Percentiles rank a stretch among this genome's conserved stretches.
Evolutionary conservation across 2,113 vertebrate genomes (phyloP).

Genomic region (Gymnarchus niloticus): DNA sequence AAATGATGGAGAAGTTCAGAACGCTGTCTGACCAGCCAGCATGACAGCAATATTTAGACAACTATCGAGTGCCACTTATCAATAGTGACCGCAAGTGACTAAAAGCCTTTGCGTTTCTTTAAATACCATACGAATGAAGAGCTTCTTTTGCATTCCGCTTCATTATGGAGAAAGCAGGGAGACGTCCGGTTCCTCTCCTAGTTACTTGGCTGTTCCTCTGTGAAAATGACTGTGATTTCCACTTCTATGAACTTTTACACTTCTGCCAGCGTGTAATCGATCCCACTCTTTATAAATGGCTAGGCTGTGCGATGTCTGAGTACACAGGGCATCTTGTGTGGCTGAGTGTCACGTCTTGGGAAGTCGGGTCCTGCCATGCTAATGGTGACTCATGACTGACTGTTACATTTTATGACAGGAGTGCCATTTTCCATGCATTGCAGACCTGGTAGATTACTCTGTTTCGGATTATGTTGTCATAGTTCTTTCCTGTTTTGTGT

Average conservation of each 20-base stretch:
- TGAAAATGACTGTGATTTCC: slow-evolving; percentile 38
- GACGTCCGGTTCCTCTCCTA: not conserved
- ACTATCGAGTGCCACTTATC: slow-evolving; percentile 51
- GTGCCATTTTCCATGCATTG: not conserved
- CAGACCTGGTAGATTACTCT: not conserved
- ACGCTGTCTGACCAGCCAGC: slow-evolving; percentile 38
- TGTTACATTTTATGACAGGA: not conserved
- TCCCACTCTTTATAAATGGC: not conserved
- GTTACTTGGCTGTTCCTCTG: not conserved
- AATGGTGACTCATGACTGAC: too few relatives aligned
- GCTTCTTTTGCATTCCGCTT: slow-evolving; percentile 34
- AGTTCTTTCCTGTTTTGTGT: not conserved
- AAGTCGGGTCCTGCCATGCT: not conserved
- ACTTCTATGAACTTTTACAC: slow-evolving; percentile 11
- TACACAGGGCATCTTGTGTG: not conserved
- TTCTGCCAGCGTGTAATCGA: not conserved
- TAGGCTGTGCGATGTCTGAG: not conserved
- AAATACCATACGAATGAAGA: slow-evolving; percentile 39
- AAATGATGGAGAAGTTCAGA: not conserved
- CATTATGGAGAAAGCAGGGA: slow-evolving; percentile 28
- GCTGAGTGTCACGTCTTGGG: not conserved
- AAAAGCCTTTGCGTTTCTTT: slow-evolving; percentile 29
- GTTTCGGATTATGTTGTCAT: not conserved
- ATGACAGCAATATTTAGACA: slow-evolving; percentile 52
- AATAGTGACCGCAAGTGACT: slow-evolving; percentile 44